A percentile compares a stretch with the other conserved stretches of the same genome.
Conservation (phyloP, 2,797 vertebrate genomes). For the Mionectes olivaceus region DNA sequence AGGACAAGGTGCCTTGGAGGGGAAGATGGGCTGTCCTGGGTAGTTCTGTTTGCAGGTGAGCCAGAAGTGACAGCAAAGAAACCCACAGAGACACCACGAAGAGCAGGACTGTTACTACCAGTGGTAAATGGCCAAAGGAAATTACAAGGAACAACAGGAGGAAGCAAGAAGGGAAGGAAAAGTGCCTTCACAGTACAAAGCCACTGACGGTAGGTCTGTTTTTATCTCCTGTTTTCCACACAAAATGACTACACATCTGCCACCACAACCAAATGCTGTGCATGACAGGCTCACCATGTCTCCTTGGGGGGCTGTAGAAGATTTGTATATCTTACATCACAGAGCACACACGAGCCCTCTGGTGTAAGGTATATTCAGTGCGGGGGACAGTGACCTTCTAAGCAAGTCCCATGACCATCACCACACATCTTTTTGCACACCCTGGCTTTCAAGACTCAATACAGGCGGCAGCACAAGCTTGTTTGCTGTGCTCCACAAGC, state of each 20-base stretch:
- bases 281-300: neutral
- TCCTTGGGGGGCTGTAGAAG: neutral
- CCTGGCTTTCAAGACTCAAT: neutral
- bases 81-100: neutral
- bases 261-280: neutral
- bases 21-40: neutral
- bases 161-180: neutral
- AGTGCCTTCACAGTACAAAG: neutral
- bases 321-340: neutral
- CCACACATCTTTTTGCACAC: neutral
- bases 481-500: neutral
- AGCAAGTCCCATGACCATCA: neutral
- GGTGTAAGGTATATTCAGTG: neutral
- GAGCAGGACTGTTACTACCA: neutral
- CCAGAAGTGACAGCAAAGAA: neutral
- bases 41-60: neutral
- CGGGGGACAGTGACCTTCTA: neutral
- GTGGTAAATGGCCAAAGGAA: neutral
- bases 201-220: neutral
- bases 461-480: neutral
- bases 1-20: neutral
- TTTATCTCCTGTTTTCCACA: neutral
- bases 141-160: neutral
- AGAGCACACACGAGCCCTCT: neutral
- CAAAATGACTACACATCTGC: neutral